Conservation (phyloP, 2,888 invertebrate genomes). For the Nephrocerus scutellatus region DNA sequence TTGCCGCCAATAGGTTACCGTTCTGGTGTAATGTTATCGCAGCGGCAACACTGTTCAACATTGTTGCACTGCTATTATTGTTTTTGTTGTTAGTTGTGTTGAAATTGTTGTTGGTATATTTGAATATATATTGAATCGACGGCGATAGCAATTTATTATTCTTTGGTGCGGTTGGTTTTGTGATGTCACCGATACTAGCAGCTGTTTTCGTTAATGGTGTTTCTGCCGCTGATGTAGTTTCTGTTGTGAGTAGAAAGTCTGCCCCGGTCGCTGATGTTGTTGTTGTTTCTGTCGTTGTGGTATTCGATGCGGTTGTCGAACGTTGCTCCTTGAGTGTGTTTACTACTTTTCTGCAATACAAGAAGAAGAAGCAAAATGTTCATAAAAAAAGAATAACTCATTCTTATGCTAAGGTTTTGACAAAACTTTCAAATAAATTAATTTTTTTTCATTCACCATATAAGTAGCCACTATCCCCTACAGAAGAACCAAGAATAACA, state of each 20-base stretch:
- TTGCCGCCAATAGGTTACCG: slow-evolving; percentile 44
- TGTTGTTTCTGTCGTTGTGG: slow-evolving; percentile 33
- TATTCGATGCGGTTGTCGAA: slow-evolving; percentile 48
- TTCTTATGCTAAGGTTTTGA: not conserved
- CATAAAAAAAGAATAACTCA: not conserved
- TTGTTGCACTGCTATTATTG: slow-evolving; percentile 26
- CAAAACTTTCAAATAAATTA: too few species aligned
- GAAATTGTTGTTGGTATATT: slow-evolving; percentile 22
- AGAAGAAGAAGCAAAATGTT: too few species aligned
- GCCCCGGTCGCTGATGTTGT: slow-evolving; percentile 38
- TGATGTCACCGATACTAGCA: slow-evolving; percentile 41
- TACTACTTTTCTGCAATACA: slow-evolving; percentile 78
- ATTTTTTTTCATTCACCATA: too few species aligned
- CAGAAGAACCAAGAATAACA: not conserved
- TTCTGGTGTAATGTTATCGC: slow-evolving; percentile 44
- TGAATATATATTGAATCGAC: slow-evolving; percentile 17
- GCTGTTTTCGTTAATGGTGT: slow-evolving; percentile 28
- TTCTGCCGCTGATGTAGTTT: slow-evolving; percentile 37
- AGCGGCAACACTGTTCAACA: slow-evolving; percentile 41
- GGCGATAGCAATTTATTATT: slow-evolving; percentile 16
- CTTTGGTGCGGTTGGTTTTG: slow-evolving; percentile 30
- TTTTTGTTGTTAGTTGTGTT: slow-evolving; percentile 27
- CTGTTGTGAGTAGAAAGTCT: slow-evolving; percentile 40
- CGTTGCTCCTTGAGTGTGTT: slow-evolving; percentile 87
- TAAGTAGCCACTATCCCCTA: too few species aligned